Conservation (phyloP, 2,113 vertebrate genomes). For the Taurulus bubalis region DNA sequence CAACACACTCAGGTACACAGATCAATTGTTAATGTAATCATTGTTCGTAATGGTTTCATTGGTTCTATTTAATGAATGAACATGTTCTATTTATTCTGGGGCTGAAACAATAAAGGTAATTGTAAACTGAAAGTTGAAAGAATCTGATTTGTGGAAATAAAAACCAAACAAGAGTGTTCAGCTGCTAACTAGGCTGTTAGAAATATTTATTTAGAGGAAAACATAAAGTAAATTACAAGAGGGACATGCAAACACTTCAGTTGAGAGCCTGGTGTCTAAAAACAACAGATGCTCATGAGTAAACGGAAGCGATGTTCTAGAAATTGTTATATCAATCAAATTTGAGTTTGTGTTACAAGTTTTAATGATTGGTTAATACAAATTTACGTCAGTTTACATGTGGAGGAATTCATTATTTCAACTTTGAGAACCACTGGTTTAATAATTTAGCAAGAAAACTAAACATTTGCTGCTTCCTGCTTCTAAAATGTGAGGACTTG, state of each 20-base stretch:
- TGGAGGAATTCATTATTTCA: no score
- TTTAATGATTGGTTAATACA: background rate
- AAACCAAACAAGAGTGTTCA: background rate
- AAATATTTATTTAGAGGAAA: background rate
- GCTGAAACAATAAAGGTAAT: background rate
- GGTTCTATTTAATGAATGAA: background rate
- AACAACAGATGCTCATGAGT: background rate
- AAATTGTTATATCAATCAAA: background rate
- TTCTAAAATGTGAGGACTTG: background rate
- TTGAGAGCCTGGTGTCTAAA: background rate
- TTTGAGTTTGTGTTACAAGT: background rate
- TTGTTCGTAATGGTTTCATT: background rate
- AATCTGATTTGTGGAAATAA: background rate
- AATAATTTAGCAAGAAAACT: background rate
- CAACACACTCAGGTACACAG: slow-evolving; percentile 86
- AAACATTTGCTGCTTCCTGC: background rate
- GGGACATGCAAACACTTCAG: background rate
- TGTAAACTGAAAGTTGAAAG: background rate
- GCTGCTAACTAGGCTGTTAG: background rate
- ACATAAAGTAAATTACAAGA: background rate
- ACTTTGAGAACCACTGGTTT: background rate
- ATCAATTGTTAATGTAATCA: background rate
- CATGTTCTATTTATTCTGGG: background rate
- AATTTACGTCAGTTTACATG: background rate
- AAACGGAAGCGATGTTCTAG: background rate